Evolutionary conservation across 1,140 invertebrate genomes (phyloP).

Genomic region (Meloidogyne hapla): DNA sequence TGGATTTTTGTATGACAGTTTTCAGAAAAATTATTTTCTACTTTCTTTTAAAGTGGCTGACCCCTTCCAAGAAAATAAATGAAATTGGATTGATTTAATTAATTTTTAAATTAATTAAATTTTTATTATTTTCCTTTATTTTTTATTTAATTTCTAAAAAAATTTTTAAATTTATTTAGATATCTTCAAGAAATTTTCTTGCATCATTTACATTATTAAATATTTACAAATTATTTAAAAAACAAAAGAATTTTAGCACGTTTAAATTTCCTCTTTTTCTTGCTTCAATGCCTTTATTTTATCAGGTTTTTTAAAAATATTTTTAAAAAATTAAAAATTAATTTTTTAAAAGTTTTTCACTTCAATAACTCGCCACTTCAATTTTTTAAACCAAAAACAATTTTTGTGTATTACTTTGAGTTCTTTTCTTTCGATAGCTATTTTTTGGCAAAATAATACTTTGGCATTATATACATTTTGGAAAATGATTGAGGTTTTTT

Average conservation of each 20-base stretch:
- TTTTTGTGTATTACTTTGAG: slow-evolving; percentile 26
- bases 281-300: slow-evolving; percentile 51
- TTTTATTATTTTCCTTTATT: neutral
- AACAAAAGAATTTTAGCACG: slow-evolving; percentile 20
- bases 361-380: neutral
- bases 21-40: no score
- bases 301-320: slow-evolving; percentile 43
- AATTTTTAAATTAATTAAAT: no score
- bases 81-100: no score
- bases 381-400: neutral
- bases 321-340: slow-evolving; percentile 2
- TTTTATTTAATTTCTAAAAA: neutral
- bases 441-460: slow-evolving; percentile 49
- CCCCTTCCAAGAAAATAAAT: no score
- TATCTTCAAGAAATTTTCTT: slow-evolving; percentile 12
- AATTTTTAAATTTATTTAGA: slow-evolving; percentile 9
- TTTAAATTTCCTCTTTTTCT: slow-evolving; percentile 49
- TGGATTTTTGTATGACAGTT: no score
- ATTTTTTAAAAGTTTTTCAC: neutral
- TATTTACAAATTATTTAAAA: slow-evolving; percentile 17
- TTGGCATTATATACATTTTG: slow-evolving; percentile 60
- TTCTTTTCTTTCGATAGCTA: slow-evolving; percentile 36
- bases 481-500: slow-evolving; percentile 58
- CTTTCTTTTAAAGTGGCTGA: no score
- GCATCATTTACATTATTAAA: neutral